Evolutionary conservation across 2,113 vertebrate species (phyloP).

Genomic region (Procavia capensis): DNA sequence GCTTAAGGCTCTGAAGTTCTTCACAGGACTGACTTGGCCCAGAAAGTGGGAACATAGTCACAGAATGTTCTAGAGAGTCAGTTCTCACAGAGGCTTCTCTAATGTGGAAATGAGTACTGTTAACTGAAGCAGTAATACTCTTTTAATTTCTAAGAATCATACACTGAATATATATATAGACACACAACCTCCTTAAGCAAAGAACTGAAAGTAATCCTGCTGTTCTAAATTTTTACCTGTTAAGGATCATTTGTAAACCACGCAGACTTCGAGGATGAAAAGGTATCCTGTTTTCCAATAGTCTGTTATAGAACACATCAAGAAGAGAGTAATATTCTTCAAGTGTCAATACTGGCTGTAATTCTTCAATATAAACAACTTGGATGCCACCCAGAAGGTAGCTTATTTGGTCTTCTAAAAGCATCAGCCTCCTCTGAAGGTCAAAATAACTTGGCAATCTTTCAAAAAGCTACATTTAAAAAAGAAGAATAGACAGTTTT

Average conservation of each 20-base stretch:
- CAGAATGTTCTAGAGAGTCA: not conserved
- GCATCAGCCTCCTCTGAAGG: slow-evolving; percentile 90
- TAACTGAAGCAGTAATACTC: not conserved
- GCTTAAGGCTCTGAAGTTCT: not conserved
- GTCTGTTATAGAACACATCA: slow-evolving; percentile 88
- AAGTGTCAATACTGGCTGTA: slow-evolving; percentile 90
- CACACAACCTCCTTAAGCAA: not conserved
- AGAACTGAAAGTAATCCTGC: not conserved
- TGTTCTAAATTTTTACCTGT: slow-evolving; percentile 86
- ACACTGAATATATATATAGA: not conserved
- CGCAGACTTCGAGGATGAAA: slow-evolving; percentile 94
- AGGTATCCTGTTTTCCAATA: slow-evolving; percentile 85
- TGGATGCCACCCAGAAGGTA: slow-evolving; percentile 93
- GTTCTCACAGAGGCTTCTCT: not conserved
- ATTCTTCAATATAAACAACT: slow-evolving; percentile 91
- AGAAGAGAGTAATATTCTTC: slow-evolving; percentile 93
- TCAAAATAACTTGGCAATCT: slow-evolving; percentile 91
- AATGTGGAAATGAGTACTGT: not conserved
- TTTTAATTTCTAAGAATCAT: not conserved
- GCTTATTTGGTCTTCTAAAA: slow-evolving; percentile 94
- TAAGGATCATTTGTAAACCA: slow-evolving; percentile 93
- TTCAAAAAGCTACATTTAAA: slow-evolving; percentile 90
- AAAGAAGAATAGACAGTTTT: not conserved
- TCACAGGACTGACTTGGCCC: not conserved
- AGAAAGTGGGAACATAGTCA: not conserved